These are phyloP conservation scores for Agriopis marginaria DNA, from an alignment of 2,888 invertebrate genomes.

Conservation along the genomic window DNA sequence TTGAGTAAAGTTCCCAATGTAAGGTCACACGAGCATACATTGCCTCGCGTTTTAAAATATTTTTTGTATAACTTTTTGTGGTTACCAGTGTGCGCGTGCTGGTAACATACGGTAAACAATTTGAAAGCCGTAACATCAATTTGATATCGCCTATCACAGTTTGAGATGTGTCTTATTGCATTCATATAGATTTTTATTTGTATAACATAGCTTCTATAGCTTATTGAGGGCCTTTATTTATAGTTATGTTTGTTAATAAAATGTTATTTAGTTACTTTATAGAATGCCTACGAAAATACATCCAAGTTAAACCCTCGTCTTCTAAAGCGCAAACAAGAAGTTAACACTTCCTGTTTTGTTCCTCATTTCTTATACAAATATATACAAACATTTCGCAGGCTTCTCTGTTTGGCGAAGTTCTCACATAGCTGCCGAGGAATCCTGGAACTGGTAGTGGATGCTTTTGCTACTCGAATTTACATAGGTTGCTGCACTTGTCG, in stretches of 20 bases:
- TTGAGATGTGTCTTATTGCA: slow-evolving; percentile 33
- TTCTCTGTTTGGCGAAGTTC: slow-evolving; percentile 73
- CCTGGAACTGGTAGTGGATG: slow-evolving; percentile 73
- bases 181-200: background rate
- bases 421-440: slow-evolving; percentile 74
- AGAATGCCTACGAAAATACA: slow-evolving; percentile 13
- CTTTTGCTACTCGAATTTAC: slow-evolving; percentile 72
- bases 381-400: slow-evolving; percentile 75
- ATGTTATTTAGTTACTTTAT: background rate
- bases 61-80: slow-evolving; percentile 16
- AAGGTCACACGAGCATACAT: slow-evolving; percentile 16
- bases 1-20: slow-evolving; percentile 38
- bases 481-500: slow-evolving; percentile 70
- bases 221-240: background rate
- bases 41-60: slow-evolving; percentile 8
- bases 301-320: slow-evolving; percentile 20
- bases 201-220: background rate
- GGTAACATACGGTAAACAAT: slow-evolving; percentile 50
- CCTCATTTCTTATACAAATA: slow-evolving; percentile 80
- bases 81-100: slow-evolving; percentile 45
- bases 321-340: slow-evolving; percentile 57
- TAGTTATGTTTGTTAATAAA: background rate
- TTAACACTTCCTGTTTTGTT: slow-evolving; percentile 66
- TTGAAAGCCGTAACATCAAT: slow-evolving; percentile 52
- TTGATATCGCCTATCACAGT: slow-evolving; percentile 51